Evolutionary conservation across 2,888 invertebrate species (phyloP).

Genomic region (Kryphioiulus occultus): DNA sequence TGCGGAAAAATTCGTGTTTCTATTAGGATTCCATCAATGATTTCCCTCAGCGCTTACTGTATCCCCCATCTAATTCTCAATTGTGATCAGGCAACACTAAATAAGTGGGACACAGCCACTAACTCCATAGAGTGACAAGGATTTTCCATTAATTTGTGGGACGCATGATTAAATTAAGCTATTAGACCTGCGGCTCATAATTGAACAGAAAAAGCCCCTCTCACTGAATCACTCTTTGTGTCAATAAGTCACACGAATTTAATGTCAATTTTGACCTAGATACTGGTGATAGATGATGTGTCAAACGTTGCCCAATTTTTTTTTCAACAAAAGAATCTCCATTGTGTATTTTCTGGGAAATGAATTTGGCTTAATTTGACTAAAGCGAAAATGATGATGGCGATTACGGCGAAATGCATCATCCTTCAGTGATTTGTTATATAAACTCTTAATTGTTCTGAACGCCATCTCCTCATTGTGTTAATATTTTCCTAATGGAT

Average conservation of each 20-base stretch:
- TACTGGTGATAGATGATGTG: neutral
- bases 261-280: neutral
- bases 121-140: neutral
- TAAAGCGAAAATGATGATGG: neutral
- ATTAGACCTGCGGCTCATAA: neutral
- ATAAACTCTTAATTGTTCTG: neutral
- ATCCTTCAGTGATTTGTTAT: neutral
- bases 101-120: neutral
- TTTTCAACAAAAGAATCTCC: neutral
- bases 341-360: neutral
- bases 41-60: slow-evolving; percentile 9
- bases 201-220: neutral
- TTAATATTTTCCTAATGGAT: neutral
- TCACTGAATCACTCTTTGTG: neutral
- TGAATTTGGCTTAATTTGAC: neutral
- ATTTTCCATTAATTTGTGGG: slow-evolving; percentile 9
- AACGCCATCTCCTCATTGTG: neutral
- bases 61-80: neutral
- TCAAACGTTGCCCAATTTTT: neutral
- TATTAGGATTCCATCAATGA: slow-evolving; percentile 5
- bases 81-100: slow-evolving; percentile 4
- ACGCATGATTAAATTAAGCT: neutral
- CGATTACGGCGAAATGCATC: neutral
- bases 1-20: neutral
- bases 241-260: neutral